These are phyloP conservation scores for Epinephelus moara DNA, from an alignment of 2,113 vertebrate species.

Conservation along the genomic window DNA sequence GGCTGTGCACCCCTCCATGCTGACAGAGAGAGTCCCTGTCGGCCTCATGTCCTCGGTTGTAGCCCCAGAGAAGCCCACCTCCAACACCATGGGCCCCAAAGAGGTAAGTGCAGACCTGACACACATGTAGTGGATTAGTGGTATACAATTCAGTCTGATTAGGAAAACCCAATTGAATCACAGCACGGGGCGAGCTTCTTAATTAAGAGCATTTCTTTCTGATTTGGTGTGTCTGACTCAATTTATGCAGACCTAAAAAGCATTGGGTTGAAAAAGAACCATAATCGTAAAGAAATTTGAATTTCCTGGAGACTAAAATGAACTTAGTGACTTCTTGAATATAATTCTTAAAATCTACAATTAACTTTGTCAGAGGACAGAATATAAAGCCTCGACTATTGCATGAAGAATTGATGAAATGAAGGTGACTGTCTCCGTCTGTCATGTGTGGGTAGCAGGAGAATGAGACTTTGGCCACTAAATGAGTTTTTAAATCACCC, in stretches of 20 bases:
- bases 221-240: background rate
- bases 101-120: conserved; percentile 71
- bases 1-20: conserved; percentile 68
- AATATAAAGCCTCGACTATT: background rate
- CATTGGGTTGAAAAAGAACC: background rate
- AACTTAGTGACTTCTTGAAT: background rate
- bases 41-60: conserved; percentile 85
- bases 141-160: background rate
- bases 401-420: background rate
- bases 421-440: background rate
- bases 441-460: conserved; percentile 5
- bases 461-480: background rate
- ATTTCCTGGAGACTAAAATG: background rate
- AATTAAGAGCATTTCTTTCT: conserved; percentile 13
- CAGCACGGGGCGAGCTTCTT: background rate
- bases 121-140: background rate
- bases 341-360: background rate
- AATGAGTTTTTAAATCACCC: background rate
- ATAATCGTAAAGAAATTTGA: rapidly evolving
- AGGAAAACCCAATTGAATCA: background rate
- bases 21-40: conserved; percentile 74
- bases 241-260: background rate
- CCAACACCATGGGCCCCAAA: conserved; percentile 86
- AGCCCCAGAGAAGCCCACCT: conserved; percentile 80
- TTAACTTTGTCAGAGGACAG: background rate